Percentiles rank a stretch among this genome's conserved stretches.
Evolutionary conservation across 2,888 invertebrate genomes (phyloP).

Genomic region (Apeira syringaria): DNA sequence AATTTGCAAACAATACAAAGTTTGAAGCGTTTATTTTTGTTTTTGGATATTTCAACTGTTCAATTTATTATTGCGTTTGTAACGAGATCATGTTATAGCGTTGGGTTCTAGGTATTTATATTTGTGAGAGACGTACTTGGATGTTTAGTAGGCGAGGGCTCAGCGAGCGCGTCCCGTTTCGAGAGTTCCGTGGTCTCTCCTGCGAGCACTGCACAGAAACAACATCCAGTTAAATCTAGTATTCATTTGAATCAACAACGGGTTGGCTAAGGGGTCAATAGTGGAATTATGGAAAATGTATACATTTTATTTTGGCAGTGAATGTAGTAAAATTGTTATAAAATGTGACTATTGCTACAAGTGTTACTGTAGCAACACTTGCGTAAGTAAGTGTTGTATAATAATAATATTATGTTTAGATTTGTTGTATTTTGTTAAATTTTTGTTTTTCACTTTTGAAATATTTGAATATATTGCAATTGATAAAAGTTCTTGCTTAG

Average conservation of each 20-base stretch:
- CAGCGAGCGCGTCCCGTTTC: constrained; percentile 79
- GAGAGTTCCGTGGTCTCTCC: constrained; percentile 72
- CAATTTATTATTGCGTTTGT: constrained; percentile 11
- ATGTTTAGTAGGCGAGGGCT: constrained; percentile 83
- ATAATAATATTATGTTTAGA: too few species aligned
- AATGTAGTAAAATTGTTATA: too few species aligned
- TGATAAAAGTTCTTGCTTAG: too few species aligned
- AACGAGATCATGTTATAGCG: constrained; percentile 71
- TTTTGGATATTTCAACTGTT: constrained; percentile 10
- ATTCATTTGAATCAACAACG: constrained; percentile 1
- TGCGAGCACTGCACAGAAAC: constrained; percentile 80
- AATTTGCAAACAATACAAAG: constrained; percentile 17
- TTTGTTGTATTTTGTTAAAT: too few species aligned
- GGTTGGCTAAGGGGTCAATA: too few species aligned
- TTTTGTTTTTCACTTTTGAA: too few species aligned
- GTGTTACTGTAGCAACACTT: too few species aligned
- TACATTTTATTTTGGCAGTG: too few species aligned
- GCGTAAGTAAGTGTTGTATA: too few species aligned
- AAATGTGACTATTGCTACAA: too few species aligned
- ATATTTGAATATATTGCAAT: too few species aligned
- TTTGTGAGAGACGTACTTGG: constrained; percentile 80
- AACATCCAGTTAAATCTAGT: constrained; percentile 55
- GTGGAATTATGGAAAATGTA: too few species aligned
- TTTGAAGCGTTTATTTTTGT: constrained; percentile 19
- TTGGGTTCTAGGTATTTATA: constrained; percentile 40